A percentile compares a stretch with the other conserved stretches of the same genome.
phyloP scores from a whole-genome alignment of 2,888 invertebrate species.

The Drosophila neonasuta region DNA sequence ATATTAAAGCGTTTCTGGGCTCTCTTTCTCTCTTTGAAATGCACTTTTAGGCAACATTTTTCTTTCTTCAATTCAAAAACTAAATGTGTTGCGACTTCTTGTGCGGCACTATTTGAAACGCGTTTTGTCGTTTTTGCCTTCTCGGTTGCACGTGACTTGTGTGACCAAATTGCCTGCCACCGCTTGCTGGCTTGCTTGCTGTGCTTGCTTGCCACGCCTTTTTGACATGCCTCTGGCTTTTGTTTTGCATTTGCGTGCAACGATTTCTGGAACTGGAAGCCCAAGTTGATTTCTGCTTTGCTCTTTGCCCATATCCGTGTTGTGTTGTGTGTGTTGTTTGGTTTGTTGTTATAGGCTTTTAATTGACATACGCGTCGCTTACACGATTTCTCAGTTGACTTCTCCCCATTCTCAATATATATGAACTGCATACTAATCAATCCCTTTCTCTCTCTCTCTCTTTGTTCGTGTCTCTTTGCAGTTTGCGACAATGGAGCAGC shows the following conservation, averaged over 20 bases:
- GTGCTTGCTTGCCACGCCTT: slow-evolving; percentile 9
- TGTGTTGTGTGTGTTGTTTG: slow-evolving; percentile 15
- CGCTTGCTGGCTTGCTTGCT: neutral
- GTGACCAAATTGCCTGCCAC: slow-evolving; percentile 46
- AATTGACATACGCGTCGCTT: slow-evolving; percentile 73
- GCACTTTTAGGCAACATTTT: slow-evolving; percentile 31
- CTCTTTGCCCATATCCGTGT: slow-evolving; percentile 38
- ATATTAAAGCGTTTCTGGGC: no score
- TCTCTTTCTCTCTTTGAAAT: slow-evolving; percentile 3
- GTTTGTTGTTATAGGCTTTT: slow-evolving; percentile 68
- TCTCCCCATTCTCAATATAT: slow-evolving; percentile 28
- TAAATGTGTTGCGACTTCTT: slow-evolving; percentile 30
- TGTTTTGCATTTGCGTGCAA: slow-evolving; percentile 75
- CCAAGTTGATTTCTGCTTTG: slow-evolving; percentile 47
- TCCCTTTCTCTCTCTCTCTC: slow-evolving; percentile 16
- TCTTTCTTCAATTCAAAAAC: neutral
- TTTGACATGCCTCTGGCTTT: slow-evolving; percentile 20
- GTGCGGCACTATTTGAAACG: slow-evolving; percentile 57
- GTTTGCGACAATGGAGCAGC: slow-evolving; percentile 46
- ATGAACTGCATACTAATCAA: slow-evolving; percentile 66
- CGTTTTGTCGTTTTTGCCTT: slow-evolving; percentile 65
- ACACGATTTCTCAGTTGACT: slow-evolving; percentile 69
- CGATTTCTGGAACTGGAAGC: slow-evolving; percentile 53
- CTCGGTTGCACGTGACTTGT: slow-evolving; percentile 74
- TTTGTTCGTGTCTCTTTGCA: slow-evolving; percentile 37